A percentile compares a stretch with the other conserved stretches of the same genome.
phyloP scores from a whole-genome alignment of 2,888 invertebrate species.

The Kryphioiulus occultus region DNA sequence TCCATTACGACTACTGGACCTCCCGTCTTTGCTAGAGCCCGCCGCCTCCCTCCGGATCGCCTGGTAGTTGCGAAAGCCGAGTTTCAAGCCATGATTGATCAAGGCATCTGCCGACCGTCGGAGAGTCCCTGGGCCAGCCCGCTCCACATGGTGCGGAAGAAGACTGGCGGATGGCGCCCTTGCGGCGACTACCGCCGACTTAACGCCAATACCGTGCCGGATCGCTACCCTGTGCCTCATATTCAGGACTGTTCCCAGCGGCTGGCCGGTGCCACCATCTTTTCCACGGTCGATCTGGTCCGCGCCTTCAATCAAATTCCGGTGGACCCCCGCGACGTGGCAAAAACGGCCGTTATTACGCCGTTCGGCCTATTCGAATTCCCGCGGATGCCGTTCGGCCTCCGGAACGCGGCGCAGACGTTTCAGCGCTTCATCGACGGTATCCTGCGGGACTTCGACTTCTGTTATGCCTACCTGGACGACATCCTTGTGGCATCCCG shows the following conservation, averaged over 20 bases:
- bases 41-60: neutral
- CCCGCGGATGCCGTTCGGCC: slow-evolving; percentile 54
- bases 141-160: slow-evolving; percentile 9
- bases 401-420: slow-evolving; percentile 48
- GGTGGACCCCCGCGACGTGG: neutral
- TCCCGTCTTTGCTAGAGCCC: neutral
- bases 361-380: slow-evolving; percentile 50
- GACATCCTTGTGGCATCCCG: neutral
- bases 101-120: neutral
- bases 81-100: neutral
- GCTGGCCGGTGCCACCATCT: neutral
- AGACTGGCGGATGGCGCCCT: neutral
- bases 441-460: neutral
- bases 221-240: neutral
- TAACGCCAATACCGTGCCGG: neutral
- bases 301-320: neutral
- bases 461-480: neutral
- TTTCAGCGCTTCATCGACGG: neutral
- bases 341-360: neutral
- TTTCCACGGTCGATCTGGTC: slow-evolving; percentile 12
- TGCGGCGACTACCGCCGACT: neutral
- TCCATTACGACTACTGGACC: slow-evolving; percentile 27
- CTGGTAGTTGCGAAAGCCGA: neutral
- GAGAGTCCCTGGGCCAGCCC: neutral
- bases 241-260: neutral